Evolutionary conservation across 2,888 invertebrate genomes (phyloP).

Genomic region (Sialis fuliginosa): DNA sequence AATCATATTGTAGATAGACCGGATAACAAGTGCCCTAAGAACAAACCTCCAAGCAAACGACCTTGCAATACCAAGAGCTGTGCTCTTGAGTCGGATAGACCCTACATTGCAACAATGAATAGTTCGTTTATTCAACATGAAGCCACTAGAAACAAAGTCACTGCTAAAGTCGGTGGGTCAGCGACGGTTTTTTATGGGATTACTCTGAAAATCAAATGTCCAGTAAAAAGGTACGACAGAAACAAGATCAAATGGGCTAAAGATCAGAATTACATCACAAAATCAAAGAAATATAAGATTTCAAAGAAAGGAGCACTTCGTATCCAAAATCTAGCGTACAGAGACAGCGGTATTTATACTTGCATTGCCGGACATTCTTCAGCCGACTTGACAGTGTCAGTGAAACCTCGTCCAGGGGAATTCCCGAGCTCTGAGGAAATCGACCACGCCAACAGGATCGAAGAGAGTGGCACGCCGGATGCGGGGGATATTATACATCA

Average conservation of each 20-base stretch:
- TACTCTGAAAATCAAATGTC: constrained; percentile 85
- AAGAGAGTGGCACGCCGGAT: constrained; percentile 16
- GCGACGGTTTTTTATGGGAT: constrained; percentile 84
- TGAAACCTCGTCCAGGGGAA: constrained; percentile 63
- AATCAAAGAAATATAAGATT: constrained; percentile 69
- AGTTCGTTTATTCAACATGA: constrained; percentile 73
- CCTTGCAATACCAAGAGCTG: constrained; percentile 76
- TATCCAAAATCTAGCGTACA: constrained; percentile 60
- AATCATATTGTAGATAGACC: constrained; percentile 75
- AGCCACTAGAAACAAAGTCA: constrained; percentile 61
- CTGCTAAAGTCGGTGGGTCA: constrained; percentile 75
- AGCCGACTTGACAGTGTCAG: constrained; percentile 63
- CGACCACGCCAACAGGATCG: constrained; percentile 25
- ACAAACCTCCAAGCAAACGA: constrained; percentile 58
- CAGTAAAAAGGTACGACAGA: constrained; percentile 66
- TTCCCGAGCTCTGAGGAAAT: constrained; percentile 69
- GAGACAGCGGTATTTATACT: constrained; percentile 72
- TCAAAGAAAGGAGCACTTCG: constrained; percentile 82
- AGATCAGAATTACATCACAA: constrained; percentile 58
- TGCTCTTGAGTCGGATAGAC: constrained; percentile 47
- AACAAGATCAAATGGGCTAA: constrained; percentile 82
- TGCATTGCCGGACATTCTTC: constrained; percentile 70
- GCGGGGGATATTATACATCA: constrained; percentile 14
- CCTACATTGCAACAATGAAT: constrained; percentile 61
- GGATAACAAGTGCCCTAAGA: constrained; percentile 53